Percentiles rank a stretch among this genome's conserved stretches.
These are phyloP conservation scores for Brachypalpus laphriformis DNA, from an alignment of 2,888 invertebrate species.

Conservation along the genomic window DNA sequence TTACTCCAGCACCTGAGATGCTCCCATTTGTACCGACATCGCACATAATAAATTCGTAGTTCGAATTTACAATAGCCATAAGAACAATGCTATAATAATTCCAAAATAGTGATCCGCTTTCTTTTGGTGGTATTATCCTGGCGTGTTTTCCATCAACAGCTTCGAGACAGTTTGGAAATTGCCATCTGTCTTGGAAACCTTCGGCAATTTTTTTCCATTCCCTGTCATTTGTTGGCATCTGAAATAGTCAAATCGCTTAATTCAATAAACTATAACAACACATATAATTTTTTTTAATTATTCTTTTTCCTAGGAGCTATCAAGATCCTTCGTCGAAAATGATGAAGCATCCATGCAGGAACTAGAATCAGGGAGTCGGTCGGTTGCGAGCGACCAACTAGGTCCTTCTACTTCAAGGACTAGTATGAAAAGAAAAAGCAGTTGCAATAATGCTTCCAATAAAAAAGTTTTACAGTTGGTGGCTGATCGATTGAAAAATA, in stretches of 20 bases:
- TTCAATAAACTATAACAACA: too few species aligned
- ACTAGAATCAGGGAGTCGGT: not conserved
- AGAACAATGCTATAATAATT: slow-evolving; percentile 13
- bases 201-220: not conserved
- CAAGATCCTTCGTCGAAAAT: not conserved
- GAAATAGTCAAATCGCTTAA: not conserved
- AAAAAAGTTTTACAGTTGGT: not conserved
- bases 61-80: slow-evolving; percentile 17
- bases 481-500: not conserved
- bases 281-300: too few species aligned
- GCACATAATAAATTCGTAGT: slow-evolving; percentile 20
- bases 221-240: not conserved
- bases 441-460: not conserved
- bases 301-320: not conserved
- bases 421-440: slow-evolving; percentile 7
- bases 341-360: not conserved
- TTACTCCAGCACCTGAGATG: slow-evolving; percentile 21
- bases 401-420: slow-evolving; percentile 19
- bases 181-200: slow-evolving; percentile 2
- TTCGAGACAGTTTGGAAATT: slow-evolving; percentile 6
- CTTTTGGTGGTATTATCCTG: slow-evolving; percentile 12
- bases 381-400: slow-evolving; percentile 1
- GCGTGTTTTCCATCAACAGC: slow-evolving; percentile 22
- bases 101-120: slow-evolving; percentile 19
- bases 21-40: slow-evolving; percentile 19